phyloP scores from a whole-genome alignment of 2,797 vertebrate species.

The Anguilla megastoma region DNA sequence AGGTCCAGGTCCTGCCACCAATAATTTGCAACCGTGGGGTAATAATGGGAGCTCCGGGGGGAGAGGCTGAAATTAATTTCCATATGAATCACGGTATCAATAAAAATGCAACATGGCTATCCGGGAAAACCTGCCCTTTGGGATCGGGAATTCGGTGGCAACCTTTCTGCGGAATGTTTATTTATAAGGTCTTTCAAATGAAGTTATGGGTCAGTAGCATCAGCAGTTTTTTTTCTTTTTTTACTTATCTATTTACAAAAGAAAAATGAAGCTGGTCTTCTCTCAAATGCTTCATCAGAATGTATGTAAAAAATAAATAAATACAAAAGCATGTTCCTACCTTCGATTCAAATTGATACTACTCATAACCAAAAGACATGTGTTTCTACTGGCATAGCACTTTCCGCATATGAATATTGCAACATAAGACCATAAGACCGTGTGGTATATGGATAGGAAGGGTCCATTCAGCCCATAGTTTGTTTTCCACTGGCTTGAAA shows the following conservation, averaged over 20 bases:
- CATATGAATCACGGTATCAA: constrained; percentile 81
- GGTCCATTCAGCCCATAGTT: neutral
- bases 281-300: neutral
- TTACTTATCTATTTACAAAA: neutral
- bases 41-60: constrained; percentile 67
- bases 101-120: constrained; percentile 71
- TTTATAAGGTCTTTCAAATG: neutral
- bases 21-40: constrained; percentile 81
- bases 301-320: neutral
- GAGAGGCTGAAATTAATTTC: constrained; percentile 76
- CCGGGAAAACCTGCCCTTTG: constrained; percentile 60
- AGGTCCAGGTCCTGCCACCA: constrained; percentile 76
- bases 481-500: neutral
- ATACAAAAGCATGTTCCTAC: neutral
- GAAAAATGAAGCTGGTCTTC: neutral
- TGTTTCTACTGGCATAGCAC: neutral
- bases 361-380: neutral
- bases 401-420: neutral
- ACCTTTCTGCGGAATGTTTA: neutral
- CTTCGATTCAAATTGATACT: constrained; percentile 6
- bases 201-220: neutral
- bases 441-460: neutral
- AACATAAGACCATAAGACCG: neutral
- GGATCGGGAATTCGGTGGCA: neutral
- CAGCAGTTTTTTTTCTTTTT: neutral